Evolutionary conservation across 2,888 invertebrate genomes (phyloP).

Genomic region (Meganola albula): DNA sequence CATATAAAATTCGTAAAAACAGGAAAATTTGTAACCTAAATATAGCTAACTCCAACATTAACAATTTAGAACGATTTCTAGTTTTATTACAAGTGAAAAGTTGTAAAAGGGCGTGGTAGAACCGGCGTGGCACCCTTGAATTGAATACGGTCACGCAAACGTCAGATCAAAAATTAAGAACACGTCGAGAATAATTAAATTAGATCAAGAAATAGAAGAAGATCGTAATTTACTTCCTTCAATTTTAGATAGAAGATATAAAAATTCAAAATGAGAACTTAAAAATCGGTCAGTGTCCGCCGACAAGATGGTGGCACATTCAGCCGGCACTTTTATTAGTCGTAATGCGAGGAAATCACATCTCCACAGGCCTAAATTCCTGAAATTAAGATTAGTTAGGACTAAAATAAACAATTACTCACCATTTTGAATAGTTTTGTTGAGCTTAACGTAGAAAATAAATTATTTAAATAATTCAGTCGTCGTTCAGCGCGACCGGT

Average conservation of each 20-base stretch:
- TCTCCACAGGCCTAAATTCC: slow-evolving; percentile 5
- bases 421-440: slow-evolving; percentile 73
- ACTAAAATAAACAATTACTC: slow-evolving; percentile 39
- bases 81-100: neutral
- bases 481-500: slow-evolving; percentile 80
- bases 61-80: neutral
- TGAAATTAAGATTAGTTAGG: slow-evolving; percentile 12
- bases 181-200: neutral
- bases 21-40: slow-evolving; percentile 1
- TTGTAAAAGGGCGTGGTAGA: slow-evolving; percentile 19
- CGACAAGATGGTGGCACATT: slow-evolving; percentile 68
- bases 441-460: slow-evolving; percentile 66
- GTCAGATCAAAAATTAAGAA: neutral
- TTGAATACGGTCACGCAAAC: slow-evolving; percentile 24
- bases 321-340: slow-evolving; percentile 39
- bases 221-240: slow-evolving; percentile 17
- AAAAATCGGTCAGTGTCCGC: slow-evolving; percentile 31
- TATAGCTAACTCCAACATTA: neutral
- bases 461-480: slow-evolving; percentile 64
- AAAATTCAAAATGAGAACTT: neutral
- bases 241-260: neutral
- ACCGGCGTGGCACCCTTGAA: slow-evolving; percentile 33
- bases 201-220: slow-evolving; percentile 13
- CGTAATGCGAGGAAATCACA: slow-evolving; percentile 18
- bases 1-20: slow-evolving; percentile 4